Base-by-base conservation (phyloP, 2,797 vertebrate species). In the Australoheros facetus region DNA sequence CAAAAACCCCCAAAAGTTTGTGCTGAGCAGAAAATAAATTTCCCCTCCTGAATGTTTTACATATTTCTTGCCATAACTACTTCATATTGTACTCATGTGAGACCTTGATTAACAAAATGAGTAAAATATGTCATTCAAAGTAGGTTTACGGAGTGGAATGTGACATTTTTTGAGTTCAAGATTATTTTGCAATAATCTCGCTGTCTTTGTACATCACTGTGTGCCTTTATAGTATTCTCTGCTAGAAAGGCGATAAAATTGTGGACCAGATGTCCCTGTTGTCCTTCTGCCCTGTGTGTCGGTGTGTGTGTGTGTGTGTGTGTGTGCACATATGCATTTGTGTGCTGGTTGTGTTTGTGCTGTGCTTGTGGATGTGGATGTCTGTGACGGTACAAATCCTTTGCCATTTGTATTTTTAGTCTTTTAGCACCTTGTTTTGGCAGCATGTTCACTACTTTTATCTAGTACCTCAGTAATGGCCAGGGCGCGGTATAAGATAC, bases 401-500 rank as follows among this genome's bases (percentile, higher is more conserved):
- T 82, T 77, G 58, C 86, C 78, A 86, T 91, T 89, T 73, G 77
- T 91, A 89, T 80, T 83, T 92, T 86, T 62, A 88, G 73, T 80
- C 88, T 93, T 92, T 94, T 94, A 93, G 92, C 93, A 91, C 92
- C 88, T 93, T 94, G 93, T 94, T 93, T 92, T 91, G 79, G 88
- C 87, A 89, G 59, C 83, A 86, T 93, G 94, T 91, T 91, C 80
- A 58, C 87, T 87, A 84, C 87, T 92, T 92, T 88, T 85, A 92
- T 91, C 89, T 82, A 42, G 86, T 88, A 81, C 74, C 53, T 84
- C 30, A 30, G 79, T 94, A 91, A 94, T 94, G 91, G 92, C 83
- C 77, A 66, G 80, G 86, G 79, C 34, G 21, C 66, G 54, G 81
- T 84, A 78, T 80, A 60, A 79, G 79, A 85, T 75, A 85, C 74